Percentiles rank a stretch among this genome's conserved stretches.
These are phyloP conservation scores for Globicephala melas DNA, from an alignment of 2,113 vertebrate species.

Conservation along the genomic window DNA sequence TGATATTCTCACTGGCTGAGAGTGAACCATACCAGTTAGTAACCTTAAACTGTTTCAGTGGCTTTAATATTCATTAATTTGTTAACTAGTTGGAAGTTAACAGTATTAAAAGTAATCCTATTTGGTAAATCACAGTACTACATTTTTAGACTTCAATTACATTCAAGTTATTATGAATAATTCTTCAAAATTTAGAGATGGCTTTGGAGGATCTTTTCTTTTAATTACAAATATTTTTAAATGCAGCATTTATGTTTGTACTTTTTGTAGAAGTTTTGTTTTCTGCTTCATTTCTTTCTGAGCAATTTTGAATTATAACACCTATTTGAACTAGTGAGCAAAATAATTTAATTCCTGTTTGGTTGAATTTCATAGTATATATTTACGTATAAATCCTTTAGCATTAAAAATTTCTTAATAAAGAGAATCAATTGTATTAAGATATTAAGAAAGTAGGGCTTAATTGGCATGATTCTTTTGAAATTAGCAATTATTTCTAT, in stretches of 20 bases:
- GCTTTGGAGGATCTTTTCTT: conserved; percentile 36
- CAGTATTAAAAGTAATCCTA: conserved; percentile 24
- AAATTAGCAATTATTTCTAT: neutral
- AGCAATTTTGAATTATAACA: conserved; percentile 53
- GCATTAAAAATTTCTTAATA: conserved; percentile 2
- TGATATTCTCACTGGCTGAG: conserved; percentile 18
- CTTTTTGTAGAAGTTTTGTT: conserved; percentile 28
- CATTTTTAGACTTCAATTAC: conserved; percentile 24
- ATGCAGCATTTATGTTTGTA: conserved; percentile 34
- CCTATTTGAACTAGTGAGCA: conserved; percentile 58
- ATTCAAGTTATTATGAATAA: conserved; percentile 31
- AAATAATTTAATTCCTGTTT: conserved; percentile 40
- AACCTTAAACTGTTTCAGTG: conserved; percentile 52
- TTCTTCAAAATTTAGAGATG: conserved; percentile 14
- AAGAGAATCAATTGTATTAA: neutral
- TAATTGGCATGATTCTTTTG: neutral
- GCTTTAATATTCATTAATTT: conserved; percentile 64
- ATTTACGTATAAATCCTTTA: conserved; percentile 33
- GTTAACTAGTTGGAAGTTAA: conserved; percentile 43
- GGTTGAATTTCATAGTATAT: conserved; percentile 62
- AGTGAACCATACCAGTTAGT: conserved; percentile 3
- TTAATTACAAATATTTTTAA: conserved; percentile 59
- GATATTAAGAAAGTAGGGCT: neutral
- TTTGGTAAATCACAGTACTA: conserved; percentile 56
- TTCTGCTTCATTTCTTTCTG: conserved; percentile 43